Evolutionary conservation across 1,140 invertebrate genomes (phyloP), one percentile per base, ranked within the genome.

Genomic region (Hirudo medicinalis): DNA sequence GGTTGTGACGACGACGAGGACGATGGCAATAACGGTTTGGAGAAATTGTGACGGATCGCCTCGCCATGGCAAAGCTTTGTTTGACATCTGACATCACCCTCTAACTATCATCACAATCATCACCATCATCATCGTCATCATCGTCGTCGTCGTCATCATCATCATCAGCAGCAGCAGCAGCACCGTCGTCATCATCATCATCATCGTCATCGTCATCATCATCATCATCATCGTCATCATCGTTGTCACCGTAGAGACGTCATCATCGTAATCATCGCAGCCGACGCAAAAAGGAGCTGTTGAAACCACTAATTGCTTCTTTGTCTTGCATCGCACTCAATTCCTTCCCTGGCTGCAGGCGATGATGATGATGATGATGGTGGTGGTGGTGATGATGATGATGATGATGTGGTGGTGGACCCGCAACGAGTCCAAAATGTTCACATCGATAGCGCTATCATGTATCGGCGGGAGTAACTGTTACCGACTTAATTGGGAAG

Each of bases 91-190:
- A 27, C 57, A 63, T 20, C 57, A 13, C 8, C 22, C 9, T 63
- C 4, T 13, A 1, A 32, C 29, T 9, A 57, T 57, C 55, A 57
- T 57, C 9, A 57, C 9, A 2, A 57, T 57, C 55, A 57, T 57
- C 55, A 57, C 9, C 55, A 57, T 57, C 55, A 57, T 57, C 55
- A 57, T 57, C 55, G 9, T 57, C 55, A 57, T 57, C 55, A 57
- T 57, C 55, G 9, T 57, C 55, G 9, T 57, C 55, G 9, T 57
- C 55, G 9, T 57, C 55, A 57, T 57, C 55, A 57, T 57, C 55
- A 57, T 57, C 55, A 57, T n/a, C 25, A n/a, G n/a, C n/a, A n/a
- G n/a, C n/a, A n/a, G n/a, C n/a, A n/a, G n/a, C n/a, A n/a, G n/a
- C n/a, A n/a, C n/a, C n/a, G n/a, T n/a, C n/a, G n/a, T n/a, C 55